These are phyloP conservation scores for Graptemys geographica DNA, from an alignment of 2,797 vertebrate genomes.

Conservation along the genomic window DNA sequence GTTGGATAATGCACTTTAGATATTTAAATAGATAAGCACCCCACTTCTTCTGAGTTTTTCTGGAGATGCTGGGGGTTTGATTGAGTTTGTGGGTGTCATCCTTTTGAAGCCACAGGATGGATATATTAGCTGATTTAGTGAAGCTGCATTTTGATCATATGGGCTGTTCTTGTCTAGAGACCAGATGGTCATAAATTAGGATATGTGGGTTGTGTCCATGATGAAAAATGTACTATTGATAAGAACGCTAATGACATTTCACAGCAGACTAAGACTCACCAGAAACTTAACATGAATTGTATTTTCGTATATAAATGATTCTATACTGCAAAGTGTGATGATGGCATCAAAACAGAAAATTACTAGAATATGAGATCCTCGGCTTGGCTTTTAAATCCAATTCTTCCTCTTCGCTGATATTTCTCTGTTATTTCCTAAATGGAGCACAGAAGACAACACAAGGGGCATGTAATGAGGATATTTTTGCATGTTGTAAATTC, in stretches of 20 bases:
- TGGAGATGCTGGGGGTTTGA: slow-evolving; percentile 14
- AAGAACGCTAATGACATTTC: slow-evolving; percentile 37
- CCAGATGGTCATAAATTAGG: slow-evolving; percentile 77
- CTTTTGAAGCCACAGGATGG: slow-evolving; percentile 25
- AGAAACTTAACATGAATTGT: slow-evolving; percentile 50
- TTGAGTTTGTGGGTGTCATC: not conserved
- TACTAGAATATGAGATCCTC: not conserved
- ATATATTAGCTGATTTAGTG: slow-evolving; percentile 24
- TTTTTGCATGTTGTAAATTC: slow-evolving; percentile 42
- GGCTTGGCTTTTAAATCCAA: not conserved
- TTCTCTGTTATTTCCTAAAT: not conserved
- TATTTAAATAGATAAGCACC: not conserved
- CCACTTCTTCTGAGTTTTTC: not conserved
- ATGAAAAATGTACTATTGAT: slow-evolving; percentile 65
- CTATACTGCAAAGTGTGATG: not conserved
- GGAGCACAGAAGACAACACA: not conserved
- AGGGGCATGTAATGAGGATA: not conserved
- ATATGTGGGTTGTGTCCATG: slow-evolving; percentile 56
- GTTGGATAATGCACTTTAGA: not conserved
- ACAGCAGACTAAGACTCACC: slow-evolving; percentile 37
- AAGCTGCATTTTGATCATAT: slow-evolving; percentile 50
- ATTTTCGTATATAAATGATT: slow-evolving; percentile 23
- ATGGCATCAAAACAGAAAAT: not conserved
- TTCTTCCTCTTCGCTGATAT: not conserved
- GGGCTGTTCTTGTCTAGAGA: slow-evolving; percentile 57